These are phyloP conservation scores for Fundulus diaphanus DNA, from an alignment of 2,797 vertebrate genomes.

Conservation along the genomic window DNA sequence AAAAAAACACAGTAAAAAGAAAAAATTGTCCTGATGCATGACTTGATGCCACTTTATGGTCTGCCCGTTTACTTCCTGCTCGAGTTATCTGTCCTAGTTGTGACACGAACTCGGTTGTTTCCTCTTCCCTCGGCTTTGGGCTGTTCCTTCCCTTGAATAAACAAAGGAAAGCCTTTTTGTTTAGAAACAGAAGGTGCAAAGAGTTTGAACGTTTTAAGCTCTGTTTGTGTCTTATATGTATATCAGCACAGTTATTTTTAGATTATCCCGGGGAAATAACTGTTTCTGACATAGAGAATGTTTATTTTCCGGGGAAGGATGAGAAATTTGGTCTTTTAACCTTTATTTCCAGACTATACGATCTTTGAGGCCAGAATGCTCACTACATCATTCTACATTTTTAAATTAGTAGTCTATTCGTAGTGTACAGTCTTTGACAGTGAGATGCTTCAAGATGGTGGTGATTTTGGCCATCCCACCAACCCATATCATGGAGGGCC, in stretches of 20 bases:
- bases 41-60: neutral
- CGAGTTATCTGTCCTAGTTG: neutral
- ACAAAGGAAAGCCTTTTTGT: neutral
- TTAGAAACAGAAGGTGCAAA: neutral
- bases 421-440: neutral
- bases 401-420: neutral
- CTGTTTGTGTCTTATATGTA: neutral
- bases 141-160: neutral
- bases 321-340: neutral
- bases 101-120: neutral
- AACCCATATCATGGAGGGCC: too few species aligned
- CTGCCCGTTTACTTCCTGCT: neutral
- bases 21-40: neutral
- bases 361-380: neutral
- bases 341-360: neutral
- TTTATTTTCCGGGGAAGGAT: neutral
- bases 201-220: neutral
- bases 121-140: neutral
- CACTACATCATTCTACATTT: neutral
- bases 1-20: neutral
- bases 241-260: neutral
- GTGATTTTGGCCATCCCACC: too few species aligned
- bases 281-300: neutral
- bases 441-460: neutral
- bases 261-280: neutral